Base-by-base conservation (phyloP, 2,797 vertebrate genomes). In the Tarsius wallacei region DNA sequence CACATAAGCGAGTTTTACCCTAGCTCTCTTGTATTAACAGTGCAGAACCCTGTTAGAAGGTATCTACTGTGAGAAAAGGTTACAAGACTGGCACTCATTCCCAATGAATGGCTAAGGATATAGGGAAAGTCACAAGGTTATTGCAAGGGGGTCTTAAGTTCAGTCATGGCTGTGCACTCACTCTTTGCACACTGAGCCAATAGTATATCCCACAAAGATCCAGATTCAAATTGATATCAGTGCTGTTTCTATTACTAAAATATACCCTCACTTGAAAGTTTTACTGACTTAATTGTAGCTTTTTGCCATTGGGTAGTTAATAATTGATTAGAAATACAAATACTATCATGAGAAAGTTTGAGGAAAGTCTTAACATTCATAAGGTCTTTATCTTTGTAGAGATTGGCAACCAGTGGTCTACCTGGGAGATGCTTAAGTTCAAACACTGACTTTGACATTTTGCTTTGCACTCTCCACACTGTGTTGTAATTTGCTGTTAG, bases 311-410 rank as follows among this genome's bases (percentile, higher is more conserved):
- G 17, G 3, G 16, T 49, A 59, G 10, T 51, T 87, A n/a, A 70
- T 94, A 61, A 83, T 26, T 68, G 64, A 85, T 11, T 83, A 74
- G 76, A 90, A 95, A 28, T 42, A 71, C 0, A 66, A 68, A 88
- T 68, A 81, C 12, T 63, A 24, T 53, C 8, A 19, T 81, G 13
- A 90, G 13, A 86, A 77, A 73, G 10, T 51, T 33, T 83, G 22
- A 73, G 22, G 26, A 70, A 64, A 90, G 10, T 90, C 82, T 90
- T 66, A 83, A 90, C 17, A 68, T 47, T 93, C 85, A 57, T 70
- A 24, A 77, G 13, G 51, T 33, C 47, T 42, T 93, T 55, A 66
- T 90, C 26, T 93, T 92, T 96, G 59, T 10, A 84, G 87, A 76
- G 21, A 93, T 76, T 47, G 22, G 5, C 57, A 94, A 51, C 33